Conservation (phyloP, 2,888 invertebrate species). For the Agrochola lota region DNA sequence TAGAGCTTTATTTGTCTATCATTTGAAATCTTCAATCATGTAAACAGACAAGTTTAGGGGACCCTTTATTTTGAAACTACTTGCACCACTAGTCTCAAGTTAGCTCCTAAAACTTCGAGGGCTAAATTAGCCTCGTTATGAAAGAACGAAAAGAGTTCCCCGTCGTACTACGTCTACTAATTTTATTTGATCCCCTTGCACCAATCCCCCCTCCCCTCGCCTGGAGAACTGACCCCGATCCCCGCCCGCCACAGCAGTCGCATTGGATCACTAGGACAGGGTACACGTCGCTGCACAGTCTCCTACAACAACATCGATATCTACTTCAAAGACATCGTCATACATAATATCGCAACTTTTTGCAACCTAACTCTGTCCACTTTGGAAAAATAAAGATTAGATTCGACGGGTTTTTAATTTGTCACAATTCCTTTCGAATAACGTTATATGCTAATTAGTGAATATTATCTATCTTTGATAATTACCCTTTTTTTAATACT, state of each 20-base stretch:
- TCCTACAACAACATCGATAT: neutral
- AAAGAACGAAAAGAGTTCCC: constrained; percentile 1
- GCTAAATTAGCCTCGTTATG: neutral
- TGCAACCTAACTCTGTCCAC: no score
- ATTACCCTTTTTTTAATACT: neutral
- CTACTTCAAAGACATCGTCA: neutral
- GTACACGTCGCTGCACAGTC: neutral
- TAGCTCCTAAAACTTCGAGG: no score
- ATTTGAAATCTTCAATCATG: no score
- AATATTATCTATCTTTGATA: neutral
- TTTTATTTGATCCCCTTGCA: no score
- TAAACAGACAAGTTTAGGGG: no score
- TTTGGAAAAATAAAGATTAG: neutral
- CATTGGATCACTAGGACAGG: neutral
- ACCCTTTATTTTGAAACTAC: no score
- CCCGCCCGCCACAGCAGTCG: constrained; percentile 6
- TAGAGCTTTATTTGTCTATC: no score
- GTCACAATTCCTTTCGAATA: neutral
- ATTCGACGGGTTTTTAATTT: neutral
- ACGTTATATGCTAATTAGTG: neutral
- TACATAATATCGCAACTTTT: neutral
- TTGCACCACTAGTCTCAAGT: no score
- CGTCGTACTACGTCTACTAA: no score
- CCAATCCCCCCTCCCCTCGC: no score
- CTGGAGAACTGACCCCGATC: neutral